Evolutionary conservation across 2,113 vertebrate genomes (phyloP).

Genomic region (Psettodes erumei): DNA sequence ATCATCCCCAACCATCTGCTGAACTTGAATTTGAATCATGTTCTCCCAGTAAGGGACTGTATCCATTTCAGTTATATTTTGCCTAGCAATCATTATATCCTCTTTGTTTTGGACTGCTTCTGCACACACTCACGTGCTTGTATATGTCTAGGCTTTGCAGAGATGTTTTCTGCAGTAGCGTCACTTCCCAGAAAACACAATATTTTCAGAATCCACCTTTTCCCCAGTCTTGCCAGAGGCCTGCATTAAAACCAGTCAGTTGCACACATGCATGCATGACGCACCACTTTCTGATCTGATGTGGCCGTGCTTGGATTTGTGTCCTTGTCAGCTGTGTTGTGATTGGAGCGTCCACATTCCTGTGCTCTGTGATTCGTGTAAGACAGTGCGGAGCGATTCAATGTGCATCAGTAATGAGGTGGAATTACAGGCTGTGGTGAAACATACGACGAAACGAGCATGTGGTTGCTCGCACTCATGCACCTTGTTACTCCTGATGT

Average conservation of each 20-base stretch:
- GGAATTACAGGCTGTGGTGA: conserved; percentile 63
- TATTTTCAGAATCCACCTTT: not conserved
- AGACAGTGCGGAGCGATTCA: conserved; percentile 34
- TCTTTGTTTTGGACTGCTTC: not conserved
- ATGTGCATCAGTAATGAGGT: conserved; percentile 70
- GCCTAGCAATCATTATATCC: not conserved
- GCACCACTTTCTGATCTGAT: not conserved
- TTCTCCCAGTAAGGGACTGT: not conserved
- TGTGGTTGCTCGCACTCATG: not conserved
- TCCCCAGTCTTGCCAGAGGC: not conserved
- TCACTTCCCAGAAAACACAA: not conserved
- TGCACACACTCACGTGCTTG: not conserved
- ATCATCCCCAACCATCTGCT: conserved; percentile 41
- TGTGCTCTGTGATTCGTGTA: conserved; percentile 50
- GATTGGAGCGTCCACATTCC: conserved; percentile 63
- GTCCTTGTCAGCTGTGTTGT: conserved; percentile 37
- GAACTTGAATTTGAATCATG: conserved; percentile 11
- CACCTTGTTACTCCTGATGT: not conserved
- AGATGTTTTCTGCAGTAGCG: not conserved
- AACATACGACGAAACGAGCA: conserved; percentile 3
- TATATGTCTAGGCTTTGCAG: not conserved
- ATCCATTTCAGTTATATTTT: conserved; percentile 18
- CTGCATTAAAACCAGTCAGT: not conserved
- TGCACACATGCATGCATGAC: conserved; percentile 2
- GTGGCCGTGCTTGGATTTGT: not conserved